Evolutionary conservation across 2,888 invertebrate genomes (phyloP), one percentile per base, ranked within the genome.

Genomic region (Glaucopsyche alexis): DNA sequence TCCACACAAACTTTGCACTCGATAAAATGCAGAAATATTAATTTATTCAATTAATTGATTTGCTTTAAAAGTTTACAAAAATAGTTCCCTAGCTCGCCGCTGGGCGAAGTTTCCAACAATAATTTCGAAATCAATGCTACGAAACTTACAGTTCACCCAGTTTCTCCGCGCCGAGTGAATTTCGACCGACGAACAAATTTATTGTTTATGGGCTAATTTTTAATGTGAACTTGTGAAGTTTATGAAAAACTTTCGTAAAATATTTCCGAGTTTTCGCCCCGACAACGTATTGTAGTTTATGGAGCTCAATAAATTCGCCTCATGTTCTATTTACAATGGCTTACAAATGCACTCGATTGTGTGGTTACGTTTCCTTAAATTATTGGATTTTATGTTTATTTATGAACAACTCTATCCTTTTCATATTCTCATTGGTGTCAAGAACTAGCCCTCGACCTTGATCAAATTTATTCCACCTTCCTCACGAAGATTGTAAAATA

Each of bases 101-200:
- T 2, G 29, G 60, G 13, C 72, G 69, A 76, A 76, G 70, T 75
- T 73, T 72, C 73, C 75, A 76, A 78, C 75, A 73, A 75, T 75
- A 75, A 49, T 78, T 76, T 75, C 76, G 75, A 76, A 77, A 76
- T 76, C 78, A 76, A 77, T 76, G 73, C 72, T 69, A 70, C 73
- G 45, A 52, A 72, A 76, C 72, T 72, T 73, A 75, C 76, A 67
- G 77, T 75, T 76, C 78, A 70, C 75, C 79, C 76, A 81, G 77
- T 80, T 79, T 75, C 74, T 74, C 75, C 14, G 13, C 60, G 29
- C 29, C 60, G 29, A 60, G 60, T 60, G 29, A 13, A 76, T 75
- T 73, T 75, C 71, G n/a, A 50, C 76, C 76, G 74, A 77, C 77
- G 76, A 81, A 78, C 78, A 75, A 77, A 77, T 76, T 76, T 77